Base-by-base conservation (phyloP, 1,140 invertebrate species). In the Liolophura sinensis region DNA sequence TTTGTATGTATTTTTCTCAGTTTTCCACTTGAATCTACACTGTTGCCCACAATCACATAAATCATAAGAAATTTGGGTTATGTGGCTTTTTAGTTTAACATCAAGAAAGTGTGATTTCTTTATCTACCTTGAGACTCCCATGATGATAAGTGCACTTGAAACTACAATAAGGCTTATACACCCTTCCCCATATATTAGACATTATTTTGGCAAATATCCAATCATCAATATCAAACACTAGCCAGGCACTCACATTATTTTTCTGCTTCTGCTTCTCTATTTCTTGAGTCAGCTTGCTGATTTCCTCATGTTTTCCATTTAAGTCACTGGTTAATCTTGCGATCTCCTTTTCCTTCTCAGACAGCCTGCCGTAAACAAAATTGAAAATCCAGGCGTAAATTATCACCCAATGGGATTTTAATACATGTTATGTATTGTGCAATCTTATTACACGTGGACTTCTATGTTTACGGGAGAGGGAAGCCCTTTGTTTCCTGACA, bases 221-320 rank as follows among this genome's bases (percentile, higher is more conserved):
- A 22, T n/a, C 20, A 55, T 50, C 22, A 25, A 27, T 25, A 50
- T 49, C 14, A 62, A 31, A 64, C 22, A 65, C 22, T 20, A 18
- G 31, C n/a, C n/a, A 49, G 46, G 11, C 48, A 71, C 78, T 76
- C 71, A 82, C 80, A 75, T 82, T 77, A 74, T 82, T 82, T 71
- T 80, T 80, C 67, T 80, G 74, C 48, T 79, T 80, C 64, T 79
- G 78, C 40, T 64, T 66, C 51, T 80, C 77, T n/a, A 79, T 22
- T n/a, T 82, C 74, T 51, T 73, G 64, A 61, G 57, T 60, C 24
- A 77, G 31, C 40, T 31, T 60, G 24, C 54, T 63, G 9, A 76
- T 54, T 62, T 76, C 62, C 27, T 20, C 48, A 0, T 52, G 48
- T 58, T 63, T 63, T 47, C 50, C 40, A 60, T 9, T 31, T 25